Evolutionary conservation across 2,888 invertebrate genomes (phyloP).

Genomic region (Amiota mariae): DNA sequence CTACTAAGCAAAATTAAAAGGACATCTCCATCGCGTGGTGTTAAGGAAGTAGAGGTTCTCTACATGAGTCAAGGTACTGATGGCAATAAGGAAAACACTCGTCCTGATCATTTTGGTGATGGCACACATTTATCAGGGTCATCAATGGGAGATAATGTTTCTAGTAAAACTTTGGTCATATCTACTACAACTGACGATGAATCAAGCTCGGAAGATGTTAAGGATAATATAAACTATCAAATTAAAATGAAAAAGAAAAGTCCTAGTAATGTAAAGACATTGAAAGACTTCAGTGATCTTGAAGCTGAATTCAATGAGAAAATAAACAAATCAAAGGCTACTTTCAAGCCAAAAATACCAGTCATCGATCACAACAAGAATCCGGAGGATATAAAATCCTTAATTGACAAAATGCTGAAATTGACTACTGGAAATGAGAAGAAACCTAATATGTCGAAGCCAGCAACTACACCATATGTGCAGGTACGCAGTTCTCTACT

Average conservation of each 20-base stretch:
- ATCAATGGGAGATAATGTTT: constrained; percentile 54
- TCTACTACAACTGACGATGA: constrained; percentile 46
- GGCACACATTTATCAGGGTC: constrained; percentile 47
- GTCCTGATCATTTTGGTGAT: constrained; percentile 48
- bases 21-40: constrained; percentile 9
- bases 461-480: constrained; percentile 21
- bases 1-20: neutral
- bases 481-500: constrained; percentile 49
- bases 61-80: constrained; percentile 10
- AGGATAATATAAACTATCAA: too few species aligned
- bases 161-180: constrained; percentile 47
- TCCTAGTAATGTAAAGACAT: too few species aligned
- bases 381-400: constrained; percentile 57
- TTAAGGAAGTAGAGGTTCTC: neutral
- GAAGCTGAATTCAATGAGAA: too few species aligned
- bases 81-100: constrained; percentile 61
- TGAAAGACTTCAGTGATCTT: too few species aligned
- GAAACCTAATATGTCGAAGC: neutral
- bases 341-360: too few species aligned
- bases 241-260: too few species aligned
- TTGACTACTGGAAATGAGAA: constrained; percentile 46
- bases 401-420: constrained; percentile 61
- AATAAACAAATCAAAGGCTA: too few species aligned
- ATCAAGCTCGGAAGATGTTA: constrained; percentile 40
- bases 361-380: too few species aligned